These are phyloP conservation scores for Salmo trutta DNA, from an alignment of 2,797 vertebrate species.

Conservation along the genomic window DNA sequence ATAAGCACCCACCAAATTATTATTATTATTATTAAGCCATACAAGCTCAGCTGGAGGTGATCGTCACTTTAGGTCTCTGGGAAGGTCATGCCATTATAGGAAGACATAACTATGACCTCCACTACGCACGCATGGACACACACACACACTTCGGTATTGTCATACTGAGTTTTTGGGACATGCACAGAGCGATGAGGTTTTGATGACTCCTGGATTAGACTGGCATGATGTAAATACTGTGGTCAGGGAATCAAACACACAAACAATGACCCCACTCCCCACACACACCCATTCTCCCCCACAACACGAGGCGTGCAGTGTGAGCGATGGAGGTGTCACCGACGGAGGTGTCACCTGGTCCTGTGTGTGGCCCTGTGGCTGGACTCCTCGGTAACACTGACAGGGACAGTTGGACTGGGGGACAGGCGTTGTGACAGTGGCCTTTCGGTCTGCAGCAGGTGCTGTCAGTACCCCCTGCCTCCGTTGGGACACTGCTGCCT, in stretches of 20 bases:
- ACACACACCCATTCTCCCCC: background rate
- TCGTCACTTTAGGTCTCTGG: background rate
- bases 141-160: background rate
- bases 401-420: background rate
- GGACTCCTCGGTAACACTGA: background rate
- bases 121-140: conserved; percentile 7
- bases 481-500: background rate
- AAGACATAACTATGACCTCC: background rate
- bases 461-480: background rate
- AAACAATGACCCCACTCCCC: background rate
- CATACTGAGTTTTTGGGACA: background rate
- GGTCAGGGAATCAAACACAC: conserved; percentile 3
- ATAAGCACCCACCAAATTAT: background rate
- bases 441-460: conserved; percentile 12
- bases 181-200: background rate
- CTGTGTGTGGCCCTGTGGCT: background rate
- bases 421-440: background rate
- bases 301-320: background rate
- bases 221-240: background rate
- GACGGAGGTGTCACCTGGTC: background rate
- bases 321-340: background rate
- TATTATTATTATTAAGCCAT: background rate
- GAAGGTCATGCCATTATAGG: conserved; percentile 34
- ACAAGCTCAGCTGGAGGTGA: background rate
- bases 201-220: conserved; percentile 9